A percentile compares a stretch with the other conserved stretches of the same genome.
Evolutionary conservation across 2,797 vertebrate genomes (phyloP).

Genomic region (Adrianichthys oophorus): DNA sequence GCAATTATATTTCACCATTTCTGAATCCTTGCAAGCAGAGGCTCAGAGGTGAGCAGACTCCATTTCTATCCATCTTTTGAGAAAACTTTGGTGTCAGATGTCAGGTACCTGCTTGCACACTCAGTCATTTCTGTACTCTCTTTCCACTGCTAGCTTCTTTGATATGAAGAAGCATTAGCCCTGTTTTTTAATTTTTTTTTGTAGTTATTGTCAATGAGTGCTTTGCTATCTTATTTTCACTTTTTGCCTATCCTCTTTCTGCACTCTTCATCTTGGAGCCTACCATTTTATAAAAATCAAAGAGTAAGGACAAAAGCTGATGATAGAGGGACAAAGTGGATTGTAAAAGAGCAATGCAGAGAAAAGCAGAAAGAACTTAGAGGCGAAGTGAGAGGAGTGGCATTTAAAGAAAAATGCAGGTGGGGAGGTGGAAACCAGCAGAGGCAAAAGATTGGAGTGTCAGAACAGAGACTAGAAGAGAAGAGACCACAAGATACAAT

Average conservation of each 20-base stretch:
- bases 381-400: slow-evolving; percentile 18
- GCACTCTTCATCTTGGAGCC: slow-evolving; percentile 39
- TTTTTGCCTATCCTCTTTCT: slow-evolving; percentile 19
- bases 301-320: slow-evolving; percentile 35
- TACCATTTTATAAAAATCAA: slow-evolving; percentile 62
- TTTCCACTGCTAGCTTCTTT: slow-evolving; percentile 22
- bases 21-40: slow-evolving; percentile 10
- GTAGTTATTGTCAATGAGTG: slow-evolving; percentile 25
- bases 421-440: slow-evolving; percentile 18
- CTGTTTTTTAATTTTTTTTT: slow-evolving; percentile 13
- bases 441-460: neutral
- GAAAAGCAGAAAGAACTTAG: slow-evolving; percentile 12
- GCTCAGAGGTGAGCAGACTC: slow-evolving; percentile 29
- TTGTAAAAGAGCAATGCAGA: slow-evolving; percentile 19
- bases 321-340: slow-evolving; percentile 29
- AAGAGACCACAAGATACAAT: neutral
- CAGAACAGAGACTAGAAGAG: neutral
- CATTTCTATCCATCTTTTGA: slow-evolving; percentile 48
- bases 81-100: slow-evolving; percentile 46
- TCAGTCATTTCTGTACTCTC: slow-evolving; percentile 29
- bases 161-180: slow-evolving; percentile 29
- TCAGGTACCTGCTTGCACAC: slow-evolving; percentile 56
- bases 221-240: slow-evolving; percentile 18
- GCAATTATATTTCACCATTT: slow-evolving; percentile 35
- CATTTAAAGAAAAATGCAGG: slow-evolving; percentile 28